Base-by-base conservation (phyloP, 2,888 invertebrate species). In the Andrena trimmerana region DNA sequence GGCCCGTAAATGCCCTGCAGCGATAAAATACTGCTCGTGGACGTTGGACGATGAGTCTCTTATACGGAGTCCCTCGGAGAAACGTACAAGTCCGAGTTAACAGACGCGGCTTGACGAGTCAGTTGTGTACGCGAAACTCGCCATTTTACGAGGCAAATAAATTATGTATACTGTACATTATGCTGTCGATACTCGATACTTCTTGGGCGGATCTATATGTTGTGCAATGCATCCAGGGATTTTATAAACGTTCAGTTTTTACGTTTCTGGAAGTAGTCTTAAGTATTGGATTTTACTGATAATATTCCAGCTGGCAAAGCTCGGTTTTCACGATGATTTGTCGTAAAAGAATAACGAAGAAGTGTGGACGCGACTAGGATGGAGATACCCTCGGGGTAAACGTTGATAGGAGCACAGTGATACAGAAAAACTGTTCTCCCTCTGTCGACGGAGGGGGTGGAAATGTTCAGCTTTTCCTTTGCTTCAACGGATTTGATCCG, bases 11-110 rank as follows among this genome's bases (percentile, higher is more conserved):
- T 54, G 57, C 67, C 42, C 29, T n/a, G 33, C 62, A 54, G 66
- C 65, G 79, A 80, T 86, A 79, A 89, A 87, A 76, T 68, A 77
- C 73, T 60, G 29, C 54, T 59, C 4, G 63, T 36, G 10, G 31
- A 50, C 20, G 20, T 33, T n/a, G 52, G 27, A 36, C 62, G 54
- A 63, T 60, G 66, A 73, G 13, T 66, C 80, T 36, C 67, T 54
- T 54, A 36, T 16, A 42, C 29, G 16, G 16, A 33, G 6, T 42
- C 62, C 1, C 29, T 27, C 10, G n/a, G 48, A 29, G 27, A 29
- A 24, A 27, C 24, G 57, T 24, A 13, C 24, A 57, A 24, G 24
- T 57, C 24, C 57, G 42, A 57, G 20, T 27, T 57, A 57, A 20
- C n/a, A 57, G 20, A 57, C 10, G 13, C 20, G 24, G 57, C 24